Percentiles rank a stretch among this genome's conserved stretches.
Conservation (phyloP, 2,113 vertebrate species). For the Xerus inauris region DNA sequence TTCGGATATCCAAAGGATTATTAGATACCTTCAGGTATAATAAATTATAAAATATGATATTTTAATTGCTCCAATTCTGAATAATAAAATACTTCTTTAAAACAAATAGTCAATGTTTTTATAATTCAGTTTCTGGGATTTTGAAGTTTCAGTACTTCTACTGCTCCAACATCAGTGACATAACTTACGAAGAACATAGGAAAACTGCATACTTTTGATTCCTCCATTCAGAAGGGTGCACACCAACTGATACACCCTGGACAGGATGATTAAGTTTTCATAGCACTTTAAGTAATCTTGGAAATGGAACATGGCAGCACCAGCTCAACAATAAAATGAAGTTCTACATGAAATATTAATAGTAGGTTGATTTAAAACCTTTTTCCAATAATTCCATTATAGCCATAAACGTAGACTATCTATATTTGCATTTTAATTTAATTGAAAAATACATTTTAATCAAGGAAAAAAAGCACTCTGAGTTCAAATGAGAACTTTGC, state of each 20-base stretch:
- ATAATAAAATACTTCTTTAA: conserved; percentile 41
- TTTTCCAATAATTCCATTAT: conserved; percentile 66
- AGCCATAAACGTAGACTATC: conserved; percentile 68
- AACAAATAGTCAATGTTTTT: not conserved
- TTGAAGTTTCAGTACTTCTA: conserved; percentile 58
- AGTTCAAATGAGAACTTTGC: conserved; percentile 56
- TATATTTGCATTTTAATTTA: conserved; percentile 83
- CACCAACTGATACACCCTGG: conserved; percentile 72
- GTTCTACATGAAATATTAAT: conserved; percentile 83
- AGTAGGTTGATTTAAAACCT: conserved; percentile 85
- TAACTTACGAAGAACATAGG: conserved; percentile 46
- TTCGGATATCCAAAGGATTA: too few species aligned
- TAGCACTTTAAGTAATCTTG: conserved; percentile 82
- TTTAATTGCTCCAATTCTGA: not conserved
- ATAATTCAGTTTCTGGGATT: conserved; percentile 6
- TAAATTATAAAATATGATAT: not conserved
- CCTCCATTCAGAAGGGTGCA: conserved; percentile 14
- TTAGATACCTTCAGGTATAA: too few species aligned
- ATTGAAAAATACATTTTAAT: conserved; percentile 78
- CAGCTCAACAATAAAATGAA: conserved; percentile 84
- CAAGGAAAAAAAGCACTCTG: not conserved
- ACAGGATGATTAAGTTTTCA: conserved; percentile 84
- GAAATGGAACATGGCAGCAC: conserved; percentile 82
- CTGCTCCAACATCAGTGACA: conserved; percentile 23
- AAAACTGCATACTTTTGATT: conserved; percentile 59